Conservation (phyloP, 2,888 invertebrate species). For the Agriopis leucophaearia region DNA sequence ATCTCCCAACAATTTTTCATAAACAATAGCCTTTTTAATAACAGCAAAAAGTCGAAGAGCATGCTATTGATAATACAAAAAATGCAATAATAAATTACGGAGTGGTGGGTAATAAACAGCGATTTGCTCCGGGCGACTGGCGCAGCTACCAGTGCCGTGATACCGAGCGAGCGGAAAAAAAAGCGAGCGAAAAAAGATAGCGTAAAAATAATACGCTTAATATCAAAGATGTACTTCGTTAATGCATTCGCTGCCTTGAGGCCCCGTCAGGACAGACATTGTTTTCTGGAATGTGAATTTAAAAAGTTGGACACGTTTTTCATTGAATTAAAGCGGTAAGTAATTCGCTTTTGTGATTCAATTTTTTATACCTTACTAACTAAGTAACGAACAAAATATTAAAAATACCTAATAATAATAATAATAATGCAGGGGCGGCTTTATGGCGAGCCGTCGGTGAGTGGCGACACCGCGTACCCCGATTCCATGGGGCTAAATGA, state of each 20-base stretch:
- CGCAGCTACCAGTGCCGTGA: slow-evolving; percentile 77
- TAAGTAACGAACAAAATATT: too few species aligned
- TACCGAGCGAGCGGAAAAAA: slow-evolving; percentile 58
- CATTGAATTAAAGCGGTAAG: slow-evolving; percentile 6
- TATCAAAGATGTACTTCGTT: slow-evolving; percentile 85
- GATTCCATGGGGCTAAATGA: too few species aligned
- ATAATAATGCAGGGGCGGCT: too few species aligned
- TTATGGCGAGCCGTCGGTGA: too few species aligned
- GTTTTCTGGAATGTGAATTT: slow-evolving; percentile 84
- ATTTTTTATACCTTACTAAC: not conserved
- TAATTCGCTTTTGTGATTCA: slow-evolving; percentile 10
- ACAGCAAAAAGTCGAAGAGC: slow-evolving; percentile 77
- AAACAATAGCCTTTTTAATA: slow-evolving; percentile 86
- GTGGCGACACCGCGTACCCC: too few species aligned
- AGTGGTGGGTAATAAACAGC: slow-evolving; percentile 83
- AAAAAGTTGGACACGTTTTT: slow-evolving; percentile 61
- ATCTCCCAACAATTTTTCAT: slow-evolving; percentile 81
- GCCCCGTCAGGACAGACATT: slow-evolving; percentile 83
- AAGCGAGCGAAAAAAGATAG: slow-evolving; percentile 48
- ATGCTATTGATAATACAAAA: slow-evolving; percentile 86
- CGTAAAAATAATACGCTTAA: slow-evolving; percentile 82
- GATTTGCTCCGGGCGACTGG: slow-evolving; percentile 84
- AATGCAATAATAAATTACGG: slow-evolving; percentile 85
- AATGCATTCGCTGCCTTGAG: slow-evolving; percentile 83
- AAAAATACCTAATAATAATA: too few species aligned